Percentiles rank a stretch among this genome's conserved stretches.
Conservation (phyloP, 2,888 invertebrate genomes). For the Digitonthophagus gazella region DNA sequence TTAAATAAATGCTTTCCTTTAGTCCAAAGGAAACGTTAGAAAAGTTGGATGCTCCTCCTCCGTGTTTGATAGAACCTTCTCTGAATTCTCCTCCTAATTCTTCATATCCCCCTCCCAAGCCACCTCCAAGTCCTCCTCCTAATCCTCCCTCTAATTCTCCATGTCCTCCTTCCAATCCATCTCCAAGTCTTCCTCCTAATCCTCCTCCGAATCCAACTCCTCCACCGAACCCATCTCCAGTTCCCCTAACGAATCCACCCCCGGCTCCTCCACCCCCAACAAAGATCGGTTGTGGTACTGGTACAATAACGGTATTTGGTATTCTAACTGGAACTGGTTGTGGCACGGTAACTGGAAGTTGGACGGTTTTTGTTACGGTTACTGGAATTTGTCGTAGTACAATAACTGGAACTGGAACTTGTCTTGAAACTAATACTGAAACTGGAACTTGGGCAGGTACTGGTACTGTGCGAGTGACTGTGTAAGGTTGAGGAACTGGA, state of each 20-base stretch:
- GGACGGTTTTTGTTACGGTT: too few species aligned
- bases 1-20: conserved; percentile 33
- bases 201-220: conserved; percentile 34
- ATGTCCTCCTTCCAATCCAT: conserved; percentile 33
- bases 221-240: conserved; percentile 34
- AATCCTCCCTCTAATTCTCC: too few species aligned
- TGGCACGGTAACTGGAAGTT: too few species aligned
- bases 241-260: conserved; percentile 32
- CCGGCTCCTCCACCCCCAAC: conserved; percentile 38
- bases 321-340: conserved; percentile 47
- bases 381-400: conserved; percentile 54
- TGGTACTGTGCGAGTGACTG: too few species aligned
- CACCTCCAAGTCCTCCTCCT: too few species aligned
- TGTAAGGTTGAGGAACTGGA: conserved; percentile 47
- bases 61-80: too few species aligned
- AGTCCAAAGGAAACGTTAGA: conserved; percentile 35
- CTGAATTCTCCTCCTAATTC: too few species aligned
- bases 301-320: too few species aligned
- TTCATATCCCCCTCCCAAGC: too few species aligned
- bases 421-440: conserved; percentile 53
- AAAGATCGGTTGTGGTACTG: conserved; percentile 47
- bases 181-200: too few species aligned
- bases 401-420: conserved; percentile 49
- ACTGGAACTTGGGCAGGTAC: conserved; percentile 55
- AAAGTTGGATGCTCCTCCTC: too few species aligned